Evolutionary conservation across 2,113 vertebrate genomes (phyloP).

Genomic region (Meleagris gallopavo): DNA sequence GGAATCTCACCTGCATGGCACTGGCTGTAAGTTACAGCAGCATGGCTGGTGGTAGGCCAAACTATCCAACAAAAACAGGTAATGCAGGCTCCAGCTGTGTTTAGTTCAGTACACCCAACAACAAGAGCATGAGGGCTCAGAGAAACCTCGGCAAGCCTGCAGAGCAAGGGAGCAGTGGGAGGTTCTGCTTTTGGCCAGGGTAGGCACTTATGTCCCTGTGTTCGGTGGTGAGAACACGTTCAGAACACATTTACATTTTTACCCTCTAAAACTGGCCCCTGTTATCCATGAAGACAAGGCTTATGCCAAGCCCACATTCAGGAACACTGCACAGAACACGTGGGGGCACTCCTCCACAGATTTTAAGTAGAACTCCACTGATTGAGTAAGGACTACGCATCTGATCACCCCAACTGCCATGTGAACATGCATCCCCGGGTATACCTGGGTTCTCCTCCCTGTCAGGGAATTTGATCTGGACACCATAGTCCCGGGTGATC

Average conservation of each 20-base stretch:
- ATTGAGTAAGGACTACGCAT: not conserved
- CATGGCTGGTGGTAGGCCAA: not conserved
- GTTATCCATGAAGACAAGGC: not conserved
- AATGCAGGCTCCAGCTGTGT: not conserved
- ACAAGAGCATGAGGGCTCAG: accelerated
- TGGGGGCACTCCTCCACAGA: not conserved
- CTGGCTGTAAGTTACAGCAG: not conserved
- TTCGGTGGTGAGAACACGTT: not conserved
- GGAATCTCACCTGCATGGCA: not conserved
- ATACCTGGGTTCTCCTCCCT: conserved; percentile 89
- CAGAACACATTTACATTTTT: not conserved
- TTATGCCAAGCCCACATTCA: not conserved
- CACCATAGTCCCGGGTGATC: conserved; percentile 93
- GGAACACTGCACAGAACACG: not conserved
- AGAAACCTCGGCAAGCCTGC: not conserved
- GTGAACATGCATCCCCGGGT: accelerated
- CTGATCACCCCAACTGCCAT: not conserved
- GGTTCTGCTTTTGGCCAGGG: not conserved
- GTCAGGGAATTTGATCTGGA: conserved; percentile 98
- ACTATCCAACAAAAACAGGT: not conserved
- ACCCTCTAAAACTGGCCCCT: not conserved
- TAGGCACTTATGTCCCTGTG: not conserved
- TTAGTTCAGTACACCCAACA: not conserved
- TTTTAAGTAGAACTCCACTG: not conserved
- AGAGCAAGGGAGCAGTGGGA: not conserved